Percentiles rank a stretch among this genome's conserved stretches.
These are phyloP conservation scores for Silvanus unidentatus DNA, from an alignment of 2,888 invertebrate species.

Conservation along the genomic window DNA sequence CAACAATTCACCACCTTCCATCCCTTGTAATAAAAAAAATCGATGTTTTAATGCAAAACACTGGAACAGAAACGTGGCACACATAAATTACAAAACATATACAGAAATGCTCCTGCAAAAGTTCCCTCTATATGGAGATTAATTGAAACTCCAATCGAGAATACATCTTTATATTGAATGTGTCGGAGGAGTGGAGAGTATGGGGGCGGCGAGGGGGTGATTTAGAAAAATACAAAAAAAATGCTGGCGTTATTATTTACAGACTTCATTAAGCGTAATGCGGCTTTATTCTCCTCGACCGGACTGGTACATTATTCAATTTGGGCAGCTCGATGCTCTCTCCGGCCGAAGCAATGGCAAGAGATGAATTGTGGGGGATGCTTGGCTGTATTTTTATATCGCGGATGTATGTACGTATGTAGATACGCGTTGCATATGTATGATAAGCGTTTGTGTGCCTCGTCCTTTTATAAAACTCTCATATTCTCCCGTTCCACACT, in stretches of 20 bases:
- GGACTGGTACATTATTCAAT: constrained; percentile 39
- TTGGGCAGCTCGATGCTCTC: constrained; percentile 25
- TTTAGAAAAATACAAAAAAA: constrained; percentile 24
- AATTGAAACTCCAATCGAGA: constrained; percentile 2
- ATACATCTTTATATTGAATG: constrained; percentile 6
- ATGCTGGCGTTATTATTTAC: constrained; percentile 36
- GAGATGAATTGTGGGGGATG: constrained; percentile 38
- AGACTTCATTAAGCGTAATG: constrained; percentile 41
- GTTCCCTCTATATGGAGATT: neutral
- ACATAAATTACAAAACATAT: too few species aligned
- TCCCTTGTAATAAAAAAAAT: neutral
- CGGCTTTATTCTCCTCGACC: constrained; percentile 35
- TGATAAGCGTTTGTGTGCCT: constrained; percentile 40
- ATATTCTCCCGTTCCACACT: constrained; percentile 26
- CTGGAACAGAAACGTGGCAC: too few species aligned
- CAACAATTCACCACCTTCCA: neutral
- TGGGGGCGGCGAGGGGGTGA: too few species aligned
- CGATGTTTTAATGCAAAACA: too few species aligned
- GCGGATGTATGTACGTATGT: constrained; percentile 40
- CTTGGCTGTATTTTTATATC: constrained; percentile 39
- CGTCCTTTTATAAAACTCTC: constrained; percentile 38
- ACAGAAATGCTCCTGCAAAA: too few species aligned
- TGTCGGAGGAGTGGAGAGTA: constrained; percentile 8
- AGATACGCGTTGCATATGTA: constrained; percentile 45
- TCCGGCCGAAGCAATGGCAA: constrained; percentile 12